Conservation (phyloP, 2,888 invertebrate species). For the Mactromeris polynyma region DNA sequence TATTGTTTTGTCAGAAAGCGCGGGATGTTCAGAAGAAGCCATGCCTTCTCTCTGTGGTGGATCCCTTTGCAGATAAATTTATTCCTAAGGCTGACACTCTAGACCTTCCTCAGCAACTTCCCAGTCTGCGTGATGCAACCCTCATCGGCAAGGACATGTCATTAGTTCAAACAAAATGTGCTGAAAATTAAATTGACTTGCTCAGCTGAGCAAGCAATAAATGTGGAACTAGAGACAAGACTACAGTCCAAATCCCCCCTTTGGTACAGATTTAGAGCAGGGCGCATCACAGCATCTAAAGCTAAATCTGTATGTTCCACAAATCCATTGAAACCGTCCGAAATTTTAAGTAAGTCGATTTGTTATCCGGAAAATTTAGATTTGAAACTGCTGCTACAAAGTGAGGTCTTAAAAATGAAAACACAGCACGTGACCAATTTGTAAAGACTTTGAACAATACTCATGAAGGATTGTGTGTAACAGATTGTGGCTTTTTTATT, state of each 20-base stretch:
- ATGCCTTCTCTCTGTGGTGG: not conserved
- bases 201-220: not conserved
- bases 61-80: not conserved
- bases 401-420: slow-evolving; percentile 39
- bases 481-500: slow-evolving; percentile 18
- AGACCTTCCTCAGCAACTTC: not conserved
- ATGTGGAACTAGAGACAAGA: not conserved
- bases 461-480: slow-evolving; percentile 20
- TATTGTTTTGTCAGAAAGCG: not conserved
- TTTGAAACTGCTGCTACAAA: slow-evolving; percentile 5
- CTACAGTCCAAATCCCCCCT: not conserved
- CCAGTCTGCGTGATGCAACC: not conserved
- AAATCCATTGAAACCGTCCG: slow-evolving; percentile 12
- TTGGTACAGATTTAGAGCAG: not conserved
- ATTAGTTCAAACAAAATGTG: not conserved
- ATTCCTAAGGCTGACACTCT: not conserved
- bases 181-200: not conserved
- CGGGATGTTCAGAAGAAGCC: not conserved
- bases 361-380: not conserved
- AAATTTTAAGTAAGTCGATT: not conserved
- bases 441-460: not conserved
- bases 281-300: not conserved
- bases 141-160: not conserved
- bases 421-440: not conserved
- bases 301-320: not conserved